phyloP scores from a whole-genome alignment of 2,113 vertebrate species.

The Lepus timidus region DNA sequence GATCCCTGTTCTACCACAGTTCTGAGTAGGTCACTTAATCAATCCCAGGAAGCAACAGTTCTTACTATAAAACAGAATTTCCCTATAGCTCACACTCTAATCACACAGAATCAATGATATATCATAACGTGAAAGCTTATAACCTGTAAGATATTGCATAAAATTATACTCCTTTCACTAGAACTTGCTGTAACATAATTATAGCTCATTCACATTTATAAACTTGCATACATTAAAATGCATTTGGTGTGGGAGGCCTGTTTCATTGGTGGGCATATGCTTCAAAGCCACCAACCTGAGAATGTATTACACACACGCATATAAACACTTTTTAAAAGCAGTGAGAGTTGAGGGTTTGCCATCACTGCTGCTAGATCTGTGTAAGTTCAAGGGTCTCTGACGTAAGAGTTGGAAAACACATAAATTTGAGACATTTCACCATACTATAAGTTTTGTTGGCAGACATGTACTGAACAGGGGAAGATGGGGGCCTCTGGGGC shows the following conservation, averaged over 20 bases:
- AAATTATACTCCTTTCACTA: slow-evolving; percentile 19
- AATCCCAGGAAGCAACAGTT: not conserved
- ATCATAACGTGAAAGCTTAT: not conserved
- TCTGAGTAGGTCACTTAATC: not conserved
- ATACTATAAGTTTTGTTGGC: slow-evolving; percentile 41
- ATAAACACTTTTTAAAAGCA: slow-evolving; percentile 55
- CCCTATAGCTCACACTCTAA: not conserved
- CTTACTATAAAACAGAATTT: slow-evolving; percentile 42
- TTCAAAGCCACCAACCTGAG: slow-evolving; percentile 47
- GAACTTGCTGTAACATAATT: not conserved
- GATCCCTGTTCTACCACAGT: not conserved
- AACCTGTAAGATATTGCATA: not conserved
- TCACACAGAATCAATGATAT: not conserved
- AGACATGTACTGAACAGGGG: not conserved
- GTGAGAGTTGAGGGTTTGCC: slow-evolving; percentile 48
- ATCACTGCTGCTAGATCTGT: slow-evolving; percentile 54
- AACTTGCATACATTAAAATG: not conserved
- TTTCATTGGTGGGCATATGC: not conserved
- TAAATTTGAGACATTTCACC: slow-evolving; percentile 56
- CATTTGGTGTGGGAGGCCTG: not conserved
- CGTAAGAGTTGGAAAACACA: slow-evolving; percentile 64
- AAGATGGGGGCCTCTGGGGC: slow-evolving; percentile 28
- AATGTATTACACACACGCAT: not conserved
- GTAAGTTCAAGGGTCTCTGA: slow-evolving; percentile 46
- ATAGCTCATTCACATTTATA: not conserved